Evolutionary conservation across 2,113 vertebrate genomes (phyloP), one percentile per base, ranked within the genome.

Genomic region (human): DNA sequence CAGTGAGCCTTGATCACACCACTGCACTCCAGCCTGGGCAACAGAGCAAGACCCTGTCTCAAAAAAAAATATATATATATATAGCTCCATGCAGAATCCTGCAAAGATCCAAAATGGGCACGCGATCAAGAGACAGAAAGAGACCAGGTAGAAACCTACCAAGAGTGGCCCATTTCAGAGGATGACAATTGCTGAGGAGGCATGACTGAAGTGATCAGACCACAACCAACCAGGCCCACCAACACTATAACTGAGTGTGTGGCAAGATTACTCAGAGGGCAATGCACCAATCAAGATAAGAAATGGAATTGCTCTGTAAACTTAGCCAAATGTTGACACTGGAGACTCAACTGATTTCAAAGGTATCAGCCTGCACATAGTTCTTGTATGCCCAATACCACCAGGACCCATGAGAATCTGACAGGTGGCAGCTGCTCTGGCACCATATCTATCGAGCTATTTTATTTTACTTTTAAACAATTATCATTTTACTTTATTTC

Each of bases 401-500:
- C 61, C 27, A 64, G 12, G 61, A 30, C 27, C 61, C 61, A 30
- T 30, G 27, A 92, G 73, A 23, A 1, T 6, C 18, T 2, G 43
- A 43, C 45, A 23, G 80, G 30, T 72, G 72, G 32, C 10, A 3
- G 55, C 40, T 57, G 14, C 50, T 25, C 82, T 52, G 27, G 11
- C 6, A 10, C 6, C 12, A 18, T n/a, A 89, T 6, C 43, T 1
- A 6, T 32, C 3, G 2, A 30, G 61, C 27, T 64, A 30, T 30
- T 64, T 64, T 64, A 64, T 30, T 64, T 30, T 64, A 5, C 61
- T 68, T 68, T 68, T 68, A 35, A 98, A 98, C 97, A 98, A 98
- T 95, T 97, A 98, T 73, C 81, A 64, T 97, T 97, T 97, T 86
- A 97, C 97, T 98, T 98, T 97, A 98, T 98, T 98, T 98, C 45